A percentile compares a stretch with the other conserved stretches of the same genome.
Conservation (phyloP, 2,113 vertebrate genomes). For the Sinosuthora webbiana region DNA sequence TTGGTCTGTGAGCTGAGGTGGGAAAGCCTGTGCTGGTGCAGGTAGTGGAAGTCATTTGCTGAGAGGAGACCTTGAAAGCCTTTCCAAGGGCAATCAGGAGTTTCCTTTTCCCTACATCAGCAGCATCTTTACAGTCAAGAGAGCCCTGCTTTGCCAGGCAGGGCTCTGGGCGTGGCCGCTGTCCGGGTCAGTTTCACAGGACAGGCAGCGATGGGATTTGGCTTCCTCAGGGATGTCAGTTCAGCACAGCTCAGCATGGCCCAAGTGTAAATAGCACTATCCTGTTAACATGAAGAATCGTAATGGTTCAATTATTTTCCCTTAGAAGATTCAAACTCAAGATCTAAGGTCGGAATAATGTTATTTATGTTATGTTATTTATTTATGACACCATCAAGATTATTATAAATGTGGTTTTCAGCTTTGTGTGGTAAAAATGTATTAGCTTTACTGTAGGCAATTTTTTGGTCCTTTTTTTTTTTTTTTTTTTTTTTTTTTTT, state of each 20-base stretch:
- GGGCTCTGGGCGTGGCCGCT: background rate
- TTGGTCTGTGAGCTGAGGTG: background rate
- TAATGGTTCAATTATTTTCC: background rate
- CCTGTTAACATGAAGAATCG: fast-evolving
- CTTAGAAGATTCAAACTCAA: background rate
- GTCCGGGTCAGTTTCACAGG: background rate
- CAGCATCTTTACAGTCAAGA: fast-evolving
- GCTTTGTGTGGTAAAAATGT: background rate
- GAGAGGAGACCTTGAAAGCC: too few species aligned
- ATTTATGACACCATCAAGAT: background rate
- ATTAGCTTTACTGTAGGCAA: background rate
- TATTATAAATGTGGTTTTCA: background rate
- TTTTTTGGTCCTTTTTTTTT: background rate
- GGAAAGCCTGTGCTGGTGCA: background rate
- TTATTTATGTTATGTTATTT: too few species aligned
- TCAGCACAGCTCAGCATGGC: background rate
- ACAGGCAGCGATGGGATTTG: background rate
- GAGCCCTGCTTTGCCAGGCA: fast-evolving
- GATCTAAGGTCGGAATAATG: background rate
- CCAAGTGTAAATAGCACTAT: background rate
- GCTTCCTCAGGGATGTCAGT: fast-evolving
- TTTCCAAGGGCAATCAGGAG: background rate
- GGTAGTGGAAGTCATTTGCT: background rate
- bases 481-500: background rate
- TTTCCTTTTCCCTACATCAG: background rate